A percentile compares a stretch with the other conserved stretches of the same genome.
Conservation (phyloP, 2,797 vertebrate genomes). For the Ispidina picta region DNA sequence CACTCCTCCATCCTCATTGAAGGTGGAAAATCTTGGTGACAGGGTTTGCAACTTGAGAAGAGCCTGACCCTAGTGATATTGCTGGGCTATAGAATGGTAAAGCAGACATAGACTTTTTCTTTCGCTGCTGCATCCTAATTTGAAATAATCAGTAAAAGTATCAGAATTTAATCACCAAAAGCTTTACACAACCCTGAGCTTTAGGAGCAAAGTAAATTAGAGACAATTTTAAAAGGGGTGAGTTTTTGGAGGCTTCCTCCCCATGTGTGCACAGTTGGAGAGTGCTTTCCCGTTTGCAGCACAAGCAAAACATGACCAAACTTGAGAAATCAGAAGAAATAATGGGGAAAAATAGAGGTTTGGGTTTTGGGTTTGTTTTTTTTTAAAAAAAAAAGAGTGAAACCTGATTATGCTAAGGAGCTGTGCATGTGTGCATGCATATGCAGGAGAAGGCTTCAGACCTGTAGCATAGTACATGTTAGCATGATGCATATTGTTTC, state of each 20-base stretch:
- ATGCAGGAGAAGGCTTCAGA: background rate
- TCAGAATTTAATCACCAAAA: background rate
- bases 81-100: background rate
- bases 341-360: background rate
- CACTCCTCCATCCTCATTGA: too few relatives aligned
- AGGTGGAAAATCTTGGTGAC: background rate
- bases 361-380: too few relatives aligned
- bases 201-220: background rate
- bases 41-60: background rate
- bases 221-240: background rate
- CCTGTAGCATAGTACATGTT: background rate
- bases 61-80: background rate
- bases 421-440: background rate
- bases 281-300: background rate
- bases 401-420: background rate
- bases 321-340: background rate
- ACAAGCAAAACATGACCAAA: rapidly evolving
- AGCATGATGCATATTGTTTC: background rate
- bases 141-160: background rate
- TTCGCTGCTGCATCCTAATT: background rate
- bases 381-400: background rate
- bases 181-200: background rate
- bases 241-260: background rate
- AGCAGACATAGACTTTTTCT: background rate
- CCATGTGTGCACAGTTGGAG: background rate